Evolutionary conservation across 2,113 vertebrate genomes (phyloP).

Genomic region (Platichthys stellatus): DNA sequence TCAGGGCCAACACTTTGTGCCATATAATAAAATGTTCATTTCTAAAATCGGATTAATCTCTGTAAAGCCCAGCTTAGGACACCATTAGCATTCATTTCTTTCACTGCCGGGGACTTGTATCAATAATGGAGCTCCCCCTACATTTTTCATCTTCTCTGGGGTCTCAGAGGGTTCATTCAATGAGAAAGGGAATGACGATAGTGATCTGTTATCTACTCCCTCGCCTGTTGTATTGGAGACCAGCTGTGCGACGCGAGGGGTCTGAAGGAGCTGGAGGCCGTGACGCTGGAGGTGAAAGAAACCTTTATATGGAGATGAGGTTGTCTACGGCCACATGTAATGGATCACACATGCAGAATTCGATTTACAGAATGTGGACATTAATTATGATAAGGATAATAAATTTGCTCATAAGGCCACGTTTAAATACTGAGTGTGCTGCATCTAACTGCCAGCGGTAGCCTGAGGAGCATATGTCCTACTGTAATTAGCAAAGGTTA

Average conservation of each 20-base stretch:
- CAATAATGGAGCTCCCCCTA: conserved; percentile 76
- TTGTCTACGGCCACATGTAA: neutral
- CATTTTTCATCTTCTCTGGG: conserved; percentile 70
- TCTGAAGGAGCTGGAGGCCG: conserved; percentile 33
- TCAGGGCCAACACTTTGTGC: conserved; percentile 64
- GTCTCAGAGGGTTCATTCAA: conserved; percentile 70
- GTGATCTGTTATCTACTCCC: conserved; percentile 64
- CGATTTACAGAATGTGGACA: conserved; percentile 1
- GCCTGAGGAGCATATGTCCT: neutral
- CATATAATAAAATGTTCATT: conserved; percentile 75
- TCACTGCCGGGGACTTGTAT: conserved; percentile 72
- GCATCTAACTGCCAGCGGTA: neutral
- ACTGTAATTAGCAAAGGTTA: neutral
- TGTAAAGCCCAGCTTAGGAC: conserved; percentile 73
- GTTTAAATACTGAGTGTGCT: neutral
- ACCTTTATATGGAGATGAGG: conserved; percentile 1
- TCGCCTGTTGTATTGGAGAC: conserved; percentile 54
- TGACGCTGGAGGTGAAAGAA: conserved; percentile 12
- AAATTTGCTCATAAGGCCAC: neutral
- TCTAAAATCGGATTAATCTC: conserved; percentile 79
- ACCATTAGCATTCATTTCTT: conserved; percentile 78
- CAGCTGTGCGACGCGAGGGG: conserved; percentile 38
- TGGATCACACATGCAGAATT: neutral
- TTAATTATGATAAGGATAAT: neutral
- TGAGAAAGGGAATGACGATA: conserved; percentile 60